Evolutionary conservation across 2,797 vertebrate species (phyloP), one percentile per base, ranked within the genome.

Genomic region (Gambusia yucatana): DNA sequence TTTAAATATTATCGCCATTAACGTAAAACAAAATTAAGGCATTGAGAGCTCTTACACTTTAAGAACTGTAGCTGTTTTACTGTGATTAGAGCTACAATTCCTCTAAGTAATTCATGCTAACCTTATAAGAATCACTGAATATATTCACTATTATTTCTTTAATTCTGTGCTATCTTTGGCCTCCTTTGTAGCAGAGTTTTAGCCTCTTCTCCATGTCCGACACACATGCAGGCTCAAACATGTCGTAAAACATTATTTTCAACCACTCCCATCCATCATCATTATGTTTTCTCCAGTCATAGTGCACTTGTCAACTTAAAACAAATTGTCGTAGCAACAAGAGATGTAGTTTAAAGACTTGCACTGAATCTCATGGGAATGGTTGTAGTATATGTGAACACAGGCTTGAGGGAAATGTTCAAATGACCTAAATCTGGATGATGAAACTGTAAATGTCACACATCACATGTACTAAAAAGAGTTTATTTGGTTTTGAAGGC

Each of bases 1-100:
- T 87, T 88, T 72, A 80, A 85, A 84, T 76, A 87, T 80, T 69
- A 81, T 77, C 43, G 72, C 73, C 50, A 77, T 85, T 59, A 77
- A 74, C 72, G 76, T 84, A 78, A 72, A 84, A 73, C 33, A 39
- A 77, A 75, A 50, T 77, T 82, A 75, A 73, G 78, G 76, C n/a
- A 76, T 50, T 67, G 11, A 75, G 6, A 80, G 63, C 14, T 57
- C 25, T 72, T 79, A 65, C 81, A 65, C 48, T 65, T 41, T 61
- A 78, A 39, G 33, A 22, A 65, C 36, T 13, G 36, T 47, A 75
- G 50, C 33, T 72, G 28, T 81, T 82, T 82, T 75, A 80, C 30
- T 80, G 59, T n/a, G 82, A 63, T 72, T 84, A 57, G 33, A 41
- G 72, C 16, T 36, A 36, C 9, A 28, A 46, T 44, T 30, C 52